Percentiles rank a stretch among this genome's conserved stretches.
These are phyloP conservation scores for Maniola jurtina DNA, from an alignment of 1,140 invertebrate genomes.

Conservation along the genomic window DNA sequence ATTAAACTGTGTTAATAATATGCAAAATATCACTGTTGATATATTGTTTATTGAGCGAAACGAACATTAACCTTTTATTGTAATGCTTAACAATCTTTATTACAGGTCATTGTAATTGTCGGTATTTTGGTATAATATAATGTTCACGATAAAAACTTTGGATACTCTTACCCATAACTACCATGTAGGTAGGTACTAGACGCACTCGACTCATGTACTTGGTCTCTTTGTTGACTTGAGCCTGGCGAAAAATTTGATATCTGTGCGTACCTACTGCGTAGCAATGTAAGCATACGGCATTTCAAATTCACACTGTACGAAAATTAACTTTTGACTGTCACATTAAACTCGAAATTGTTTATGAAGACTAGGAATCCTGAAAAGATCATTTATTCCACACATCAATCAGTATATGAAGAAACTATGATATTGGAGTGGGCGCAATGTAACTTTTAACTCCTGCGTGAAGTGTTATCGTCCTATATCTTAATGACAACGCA, in stretches of 20 bases:
- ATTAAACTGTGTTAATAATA: constrained; percentile 8
- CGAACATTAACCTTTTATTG: neutral
- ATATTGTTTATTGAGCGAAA: constrained; percentile 1
- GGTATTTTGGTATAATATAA: constrained; percentile 2
- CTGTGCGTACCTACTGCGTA: no score
- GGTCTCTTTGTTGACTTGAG: no score
- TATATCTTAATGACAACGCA: constrained; percentile 19
- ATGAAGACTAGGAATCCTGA: no score
- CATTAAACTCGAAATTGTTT: no score
- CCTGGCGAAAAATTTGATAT: no score
- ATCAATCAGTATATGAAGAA: neutral
- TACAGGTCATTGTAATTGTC: neutral
- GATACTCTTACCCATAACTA: no score
- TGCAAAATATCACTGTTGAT: constrained; percentile 1
- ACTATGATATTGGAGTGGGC: neutral
- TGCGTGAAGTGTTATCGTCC: constrained; percentile 13
- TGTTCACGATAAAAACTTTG: neutral
- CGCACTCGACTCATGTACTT: no score
- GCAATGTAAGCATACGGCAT: no score
- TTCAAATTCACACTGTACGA: no score
- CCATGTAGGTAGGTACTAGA: no score
- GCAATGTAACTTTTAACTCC: neutral
- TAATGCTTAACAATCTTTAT: constrained; percentile 2
- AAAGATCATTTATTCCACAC: no score
- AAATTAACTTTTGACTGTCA: no score